Conservation (phyloP, 1,140 invertebrate genomes). For the Calephelis nemesis region DNA sequence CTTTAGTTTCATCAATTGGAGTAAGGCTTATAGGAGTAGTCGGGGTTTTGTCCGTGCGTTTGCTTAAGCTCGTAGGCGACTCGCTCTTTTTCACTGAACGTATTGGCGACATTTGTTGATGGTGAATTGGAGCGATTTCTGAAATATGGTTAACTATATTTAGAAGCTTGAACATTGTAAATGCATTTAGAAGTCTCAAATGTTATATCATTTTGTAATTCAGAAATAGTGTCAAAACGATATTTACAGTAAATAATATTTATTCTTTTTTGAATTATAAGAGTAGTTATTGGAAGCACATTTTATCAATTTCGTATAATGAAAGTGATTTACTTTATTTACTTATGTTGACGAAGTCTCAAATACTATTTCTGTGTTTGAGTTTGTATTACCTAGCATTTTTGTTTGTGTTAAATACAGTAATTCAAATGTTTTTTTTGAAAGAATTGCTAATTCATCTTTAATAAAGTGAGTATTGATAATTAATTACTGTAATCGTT, state of each 20-base stretch:
- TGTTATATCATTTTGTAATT: background rate
- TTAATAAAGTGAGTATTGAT: background rate
- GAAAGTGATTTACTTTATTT: too few relatives aligned
- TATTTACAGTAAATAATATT: conserved; percentile 1
- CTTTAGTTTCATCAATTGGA: conserved; percentile 75
- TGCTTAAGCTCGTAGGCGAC: conserved; percentile 69
- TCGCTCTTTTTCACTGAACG: conserved; percentile 74
- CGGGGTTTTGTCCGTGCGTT: conserved; percentile 74
- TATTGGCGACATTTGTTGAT: conserved; percentile 75
- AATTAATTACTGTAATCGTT: background rate
- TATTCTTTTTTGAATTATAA: background rate
- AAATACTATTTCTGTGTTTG: too few relatives aligned
- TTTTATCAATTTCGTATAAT: too few relatives aligned
- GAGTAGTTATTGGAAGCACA: too few relatives aligned
- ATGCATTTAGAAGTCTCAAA: conserved; percentile 34
- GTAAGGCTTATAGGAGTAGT: conserved; percentile 75
- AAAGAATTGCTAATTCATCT: too few relatives aligned
- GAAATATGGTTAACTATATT: conserved; percentile 51
- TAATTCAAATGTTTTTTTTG: too few relatives aligned
- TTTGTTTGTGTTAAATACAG: too few relatives aligned
- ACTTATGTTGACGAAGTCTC: too few relatives aligned
- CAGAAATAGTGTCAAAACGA: conserved; percentile 3
- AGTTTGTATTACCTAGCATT: too few relatives aligned
- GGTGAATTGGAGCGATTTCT: conserved; percentile 78
- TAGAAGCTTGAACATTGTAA: conserved; percentile 2